Base-by-base conservation (phyloP, 2,797 vertebrate genomes). In the Pogonophryne albipinna region DNA sequence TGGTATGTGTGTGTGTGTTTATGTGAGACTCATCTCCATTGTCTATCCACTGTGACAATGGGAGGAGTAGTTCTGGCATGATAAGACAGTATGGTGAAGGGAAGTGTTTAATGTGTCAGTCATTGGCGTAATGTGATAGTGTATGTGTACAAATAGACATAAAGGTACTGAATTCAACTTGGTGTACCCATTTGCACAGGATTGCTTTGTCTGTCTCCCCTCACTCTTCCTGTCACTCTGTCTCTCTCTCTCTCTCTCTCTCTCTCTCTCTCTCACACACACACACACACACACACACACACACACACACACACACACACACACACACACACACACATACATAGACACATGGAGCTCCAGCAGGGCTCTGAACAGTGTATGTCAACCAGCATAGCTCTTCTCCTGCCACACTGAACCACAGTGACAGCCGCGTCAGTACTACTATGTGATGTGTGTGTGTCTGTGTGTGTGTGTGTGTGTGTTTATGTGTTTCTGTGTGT, bases 371-470 rank as follows among this genome's bases (percentile, higher is more conserved):
- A 84, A 79, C 57, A 80, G 38, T 80, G 66, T 79, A 78, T 77
- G 80, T 88, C 85, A 88, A 19, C 63, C 67, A 60, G 59, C 62
- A 68, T 15, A 50, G 50, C 59, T 75, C 56, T 8, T 77, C 72
- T 75, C 13, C 60, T 31, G 84, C 69, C 46, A 74, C 38, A 44
- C 44, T 63, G 74, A 91, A 83, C 41, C 44, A 79, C 20, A 23
- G 58, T 79, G 81, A 85, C 84, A 84, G 78, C 74, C 17, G 11
- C 77, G 74, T 88, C 82, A 86, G 82, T 84, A 80, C 79, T 27
- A 44, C 61, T 45, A 44, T 64, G 45, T 19, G 14, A 56, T 31
- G 38, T 62, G 10, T 46, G 34, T 45, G 47, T 46, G 47, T 61
- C 2, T 20, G 20, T 20, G 20, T 2, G 20, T 20, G 20, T 20